These are phyloP conservation scores for Lithodes maja DNA, from an alignment of 2,888 invertebrate genomes.

Conservation along the genomic window DNA sequence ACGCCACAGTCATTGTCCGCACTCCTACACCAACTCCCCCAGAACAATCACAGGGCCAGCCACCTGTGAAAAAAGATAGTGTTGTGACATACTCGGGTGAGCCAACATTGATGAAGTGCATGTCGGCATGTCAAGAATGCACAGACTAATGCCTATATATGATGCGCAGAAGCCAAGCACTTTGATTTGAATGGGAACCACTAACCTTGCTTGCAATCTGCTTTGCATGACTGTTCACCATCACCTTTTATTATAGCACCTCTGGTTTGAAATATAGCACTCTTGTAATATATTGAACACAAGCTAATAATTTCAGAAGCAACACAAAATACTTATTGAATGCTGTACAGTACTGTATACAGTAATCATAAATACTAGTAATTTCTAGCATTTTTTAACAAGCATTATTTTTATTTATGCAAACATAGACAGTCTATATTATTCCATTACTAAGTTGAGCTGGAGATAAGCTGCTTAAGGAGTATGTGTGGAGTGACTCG, in stretches of 20 bases:
- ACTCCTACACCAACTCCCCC: conserved; percentile 68
- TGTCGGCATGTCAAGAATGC: conserved; percentile 11
- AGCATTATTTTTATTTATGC: no score
- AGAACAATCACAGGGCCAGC: conserved; percentile 40
- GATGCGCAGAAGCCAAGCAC: not conserved
- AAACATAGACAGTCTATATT: no score
- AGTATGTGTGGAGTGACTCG: no score
- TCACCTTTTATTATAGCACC: not conserved
- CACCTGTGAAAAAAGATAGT: conserved; percentile 59
- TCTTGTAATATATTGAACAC: not conserved
- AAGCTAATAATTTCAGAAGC: no score
- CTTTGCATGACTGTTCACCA: not conserved
- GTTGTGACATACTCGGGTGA: conserved; percentile 62
- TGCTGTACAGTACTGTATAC: no score
- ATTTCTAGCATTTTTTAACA: no score
- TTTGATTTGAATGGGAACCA: not conserved
- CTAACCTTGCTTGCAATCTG: not conserved
- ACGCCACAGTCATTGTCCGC: conserved; percentile 70
- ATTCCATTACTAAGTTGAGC: no score
- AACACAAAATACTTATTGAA: no score
- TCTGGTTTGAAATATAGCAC: not conserved
- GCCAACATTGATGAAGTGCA: conserved; percentile 19
- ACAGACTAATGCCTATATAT: conserved; percentile 4
- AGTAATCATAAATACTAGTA: no score
- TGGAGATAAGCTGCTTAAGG: no score